Evolutionary conservation across 2,797 vertebrate species (phyloP).

Genomic region (Rhinella marina): DNA sequence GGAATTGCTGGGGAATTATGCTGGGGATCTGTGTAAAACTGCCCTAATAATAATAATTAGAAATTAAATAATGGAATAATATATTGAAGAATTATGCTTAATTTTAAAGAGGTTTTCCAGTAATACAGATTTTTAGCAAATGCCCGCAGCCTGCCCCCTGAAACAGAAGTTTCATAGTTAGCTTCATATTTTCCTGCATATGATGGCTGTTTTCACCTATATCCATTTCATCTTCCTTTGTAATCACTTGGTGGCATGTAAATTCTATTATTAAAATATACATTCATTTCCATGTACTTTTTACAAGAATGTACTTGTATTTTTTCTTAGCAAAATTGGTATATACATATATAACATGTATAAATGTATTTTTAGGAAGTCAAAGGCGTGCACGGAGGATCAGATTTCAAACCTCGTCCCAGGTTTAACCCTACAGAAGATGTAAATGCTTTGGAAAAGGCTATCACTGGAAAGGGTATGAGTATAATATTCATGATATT

Average conservation of each 20-base stretch:
- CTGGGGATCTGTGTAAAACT: no score
- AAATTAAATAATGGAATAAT: no score
- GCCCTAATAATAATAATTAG: no score
- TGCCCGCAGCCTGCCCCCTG: no score
- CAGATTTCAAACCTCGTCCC: slow-evolving; percentile 72
- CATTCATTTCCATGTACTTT: neutral
- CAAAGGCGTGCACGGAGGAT: slow-evolving; percentile 60
- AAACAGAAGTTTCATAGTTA: no score
- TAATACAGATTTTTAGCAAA: no score
- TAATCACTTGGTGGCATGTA: neutral
- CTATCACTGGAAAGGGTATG: slow-evolving; percentile 88
- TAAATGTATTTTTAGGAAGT: slow-evolving; percentile 1
- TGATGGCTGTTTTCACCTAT: neutral
- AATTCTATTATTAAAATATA: neutral
- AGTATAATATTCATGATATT: no score
- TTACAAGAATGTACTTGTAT: no score
- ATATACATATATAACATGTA: neutral
- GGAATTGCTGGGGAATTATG: no score
- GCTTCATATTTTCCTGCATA: neutral
- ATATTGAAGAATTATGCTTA: no score
- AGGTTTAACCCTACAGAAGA: slow-evolving; percentile 81
- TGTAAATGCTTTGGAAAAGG: slow-evolving; percentile 83
- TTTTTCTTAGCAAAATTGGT: neutral
- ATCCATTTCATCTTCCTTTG: neutral
- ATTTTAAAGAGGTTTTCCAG: no score